These are phyloP conservation scores for Drosophila leontia DNA, from an alignment of 1,140 invertebrate species.

Conservation along the genomic window DNA sequence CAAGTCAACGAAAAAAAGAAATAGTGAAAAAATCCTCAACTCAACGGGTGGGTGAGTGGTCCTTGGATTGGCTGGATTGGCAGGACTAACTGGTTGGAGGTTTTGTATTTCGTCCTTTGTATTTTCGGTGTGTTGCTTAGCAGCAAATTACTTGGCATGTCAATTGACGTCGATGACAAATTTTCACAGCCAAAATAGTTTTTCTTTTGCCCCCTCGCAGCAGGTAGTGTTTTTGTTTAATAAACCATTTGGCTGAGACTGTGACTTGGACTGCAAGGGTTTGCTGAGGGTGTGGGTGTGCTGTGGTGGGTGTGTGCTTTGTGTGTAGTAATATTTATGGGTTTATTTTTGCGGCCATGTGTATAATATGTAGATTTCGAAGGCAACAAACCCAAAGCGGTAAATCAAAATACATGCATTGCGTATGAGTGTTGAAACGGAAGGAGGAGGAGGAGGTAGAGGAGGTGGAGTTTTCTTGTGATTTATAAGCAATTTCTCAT, in stretches of 20 bases:
- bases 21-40: constrained; percentile 15
- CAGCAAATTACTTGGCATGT: constrained; percentile 76
- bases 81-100: background rate
- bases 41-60: constrained; percentile 1
- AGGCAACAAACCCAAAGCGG: constrained; percentile 31
- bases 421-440: constrained; percentile 36
- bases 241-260: constrained; percentile 7
- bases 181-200: constrained; percentile 57
- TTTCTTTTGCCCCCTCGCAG: constrained; percentile 22
- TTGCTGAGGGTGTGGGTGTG: background rate
- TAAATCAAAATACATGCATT: constrained; percentile 61
- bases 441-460: background rate
- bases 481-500: constrained; percentile 67
- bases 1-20: background rate
- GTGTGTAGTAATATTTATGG: constrained; percentile 32
- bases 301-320: background rate
- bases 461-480: constrained; percentile 28
- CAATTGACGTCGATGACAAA: constrained; percentile 68
- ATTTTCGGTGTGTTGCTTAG: constrained; percentile 63
- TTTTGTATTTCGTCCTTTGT: constrained; percentile 43
- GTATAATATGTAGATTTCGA: constrained; percentile 55
- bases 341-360: constrained; percentile 29
- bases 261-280: background rate
- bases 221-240: constrained; percentile 46
- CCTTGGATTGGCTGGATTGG: constrained; percentile 6